These are phyloP conservation scores for Arenaria interpres DNA, from an alignment of 2,113 vertebrate species.

Conservation along the genomic window DNA sequence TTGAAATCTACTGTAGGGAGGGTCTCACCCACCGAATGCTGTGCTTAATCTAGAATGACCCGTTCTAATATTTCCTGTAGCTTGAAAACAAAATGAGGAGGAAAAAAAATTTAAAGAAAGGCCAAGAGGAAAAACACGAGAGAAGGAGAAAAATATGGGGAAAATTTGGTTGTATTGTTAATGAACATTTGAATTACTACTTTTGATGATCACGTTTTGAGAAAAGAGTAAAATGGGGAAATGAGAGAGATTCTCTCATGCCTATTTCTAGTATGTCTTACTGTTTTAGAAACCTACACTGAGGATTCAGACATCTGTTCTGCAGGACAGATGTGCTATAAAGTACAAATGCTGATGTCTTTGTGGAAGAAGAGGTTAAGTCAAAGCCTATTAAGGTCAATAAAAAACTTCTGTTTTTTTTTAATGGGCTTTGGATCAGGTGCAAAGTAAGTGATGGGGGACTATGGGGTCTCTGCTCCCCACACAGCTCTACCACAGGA, in stretches of 20 bases:
- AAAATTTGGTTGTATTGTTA: not conserved
- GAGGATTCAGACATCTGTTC: not conserved
- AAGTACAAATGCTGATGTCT: not conserved
- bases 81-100: constrained; percentile 6
- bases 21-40: not conserved
- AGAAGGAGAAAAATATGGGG: not conserved
- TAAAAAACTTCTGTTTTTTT: not conserved
- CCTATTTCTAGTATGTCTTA: not conserved
- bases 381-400: not conserved
- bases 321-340: not conserved
- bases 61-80: not conserved
- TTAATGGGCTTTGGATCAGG: not conserved
- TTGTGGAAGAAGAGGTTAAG: not conserved
- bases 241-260: not conserved
- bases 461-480: not conserved
- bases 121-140: not conserved
- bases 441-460: not conserved
- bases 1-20: not conserved
- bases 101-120: no score
- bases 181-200: not conserved
- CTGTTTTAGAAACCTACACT: not conserved
- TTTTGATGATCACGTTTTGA: not conserved
- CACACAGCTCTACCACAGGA: not conserved
- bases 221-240: not conserved
- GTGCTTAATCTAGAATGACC: constrained; percentile 1